Percentiles rank a stretch among this genome's conserved stretches.
Conservation (phyloP, 2,797 vertebrate species). For the Macrochelys suwanniensis region DNA sequence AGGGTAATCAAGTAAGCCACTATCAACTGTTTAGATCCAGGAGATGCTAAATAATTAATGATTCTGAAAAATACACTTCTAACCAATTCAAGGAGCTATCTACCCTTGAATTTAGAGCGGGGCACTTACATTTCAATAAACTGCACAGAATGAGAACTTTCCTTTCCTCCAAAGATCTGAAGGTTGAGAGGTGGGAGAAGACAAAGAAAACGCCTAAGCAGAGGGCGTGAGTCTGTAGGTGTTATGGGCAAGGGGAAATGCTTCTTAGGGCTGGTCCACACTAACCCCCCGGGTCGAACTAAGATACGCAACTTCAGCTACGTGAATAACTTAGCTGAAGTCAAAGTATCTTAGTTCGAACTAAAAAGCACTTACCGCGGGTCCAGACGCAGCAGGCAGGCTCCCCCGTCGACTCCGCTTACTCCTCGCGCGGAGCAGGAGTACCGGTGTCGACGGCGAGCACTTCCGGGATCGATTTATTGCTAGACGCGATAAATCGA, state of each 20-base stretch:
- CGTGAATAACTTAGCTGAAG: too few species aligned
- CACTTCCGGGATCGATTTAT: too few species aligned
- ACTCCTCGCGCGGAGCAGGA: too few species aligned
- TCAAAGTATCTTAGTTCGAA: too few species aligned
- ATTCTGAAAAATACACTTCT: slow-evolving; percentile 25
- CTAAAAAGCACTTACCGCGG: too few species aligned
- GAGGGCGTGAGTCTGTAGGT: background rate
- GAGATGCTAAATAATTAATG: slow-evolving; percentile 7
- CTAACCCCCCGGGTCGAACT: too few species aligned
- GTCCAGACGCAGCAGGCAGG: too few species aligned
- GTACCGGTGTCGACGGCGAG: too few species aligned
- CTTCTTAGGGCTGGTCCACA: too few species aligned
- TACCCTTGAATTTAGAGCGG: slow-evolving; percentile 41
- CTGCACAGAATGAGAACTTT: background rate
- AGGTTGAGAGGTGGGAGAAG: background rate
- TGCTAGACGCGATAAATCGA: too few species aligned
- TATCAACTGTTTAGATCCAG: slow-evolving; percentile 23
- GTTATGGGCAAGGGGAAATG: background rate
- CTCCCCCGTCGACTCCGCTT: too few species aligned
- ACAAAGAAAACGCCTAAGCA: background rate
- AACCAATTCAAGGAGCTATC: slow-evolving; percentile 17
- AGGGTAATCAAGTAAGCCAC: background rate
- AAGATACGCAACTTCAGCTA: too few species aligned
- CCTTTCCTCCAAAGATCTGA: background rate
- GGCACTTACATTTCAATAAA: slow-evolving; percentile 29